These are phyloP conservation scores for Cryptotis parvus DNA, from an alignment of 2,113 vertebrate genomes.

Conservation along the genomic window DNA sequence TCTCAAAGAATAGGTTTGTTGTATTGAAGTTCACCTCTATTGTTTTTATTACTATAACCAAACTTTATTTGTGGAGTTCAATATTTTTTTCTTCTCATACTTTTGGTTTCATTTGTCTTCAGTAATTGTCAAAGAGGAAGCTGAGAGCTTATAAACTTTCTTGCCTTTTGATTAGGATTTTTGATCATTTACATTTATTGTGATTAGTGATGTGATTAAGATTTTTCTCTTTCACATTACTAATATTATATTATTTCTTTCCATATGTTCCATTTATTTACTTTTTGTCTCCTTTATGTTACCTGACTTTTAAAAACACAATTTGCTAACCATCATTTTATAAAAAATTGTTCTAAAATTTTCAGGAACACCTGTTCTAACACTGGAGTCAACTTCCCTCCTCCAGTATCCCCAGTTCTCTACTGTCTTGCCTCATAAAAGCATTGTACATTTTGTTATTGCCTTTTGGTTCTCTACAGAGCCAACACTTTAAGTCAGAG, in stretches of 20 bases:
- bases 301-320: background rate
- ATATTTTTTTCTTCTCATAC: background rate
- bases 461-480: too few species aligned
- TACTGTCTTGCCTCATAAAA: too few species aligned
- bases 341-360: too few species aligned
- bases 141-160: background rate
- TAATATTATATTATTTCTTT: background rate
- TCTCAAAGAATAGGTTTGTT: conserved; percentile 2
- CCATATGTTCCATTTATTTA: background rate
- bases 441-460: too few species aligned
- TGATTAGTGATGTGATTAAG: background rate
- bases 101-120: conserved; percentile 15
- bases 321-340: too few species aligned
- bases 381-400: too few species aligned
- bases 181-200: conserved; percentile 21
- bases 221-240: background rate
- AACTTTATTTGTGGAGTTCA: conserved; percentile 2
- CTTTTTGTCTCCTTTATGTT: background rate
- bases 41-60: conserved; percentile 41
- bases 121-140: background rate
- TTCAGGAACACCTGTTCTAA: background rate
- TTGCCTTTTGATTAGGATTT: background rate
- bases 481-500: too few species aligned
- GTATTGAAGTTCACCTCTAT: conserved; percentile 45
- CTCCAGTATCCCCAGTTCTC: too few species aligned